Evolutionary conservation across 2,113 vertebrate genomes (phyloP).

Genomic region (Calidris pugnax): DNA sequence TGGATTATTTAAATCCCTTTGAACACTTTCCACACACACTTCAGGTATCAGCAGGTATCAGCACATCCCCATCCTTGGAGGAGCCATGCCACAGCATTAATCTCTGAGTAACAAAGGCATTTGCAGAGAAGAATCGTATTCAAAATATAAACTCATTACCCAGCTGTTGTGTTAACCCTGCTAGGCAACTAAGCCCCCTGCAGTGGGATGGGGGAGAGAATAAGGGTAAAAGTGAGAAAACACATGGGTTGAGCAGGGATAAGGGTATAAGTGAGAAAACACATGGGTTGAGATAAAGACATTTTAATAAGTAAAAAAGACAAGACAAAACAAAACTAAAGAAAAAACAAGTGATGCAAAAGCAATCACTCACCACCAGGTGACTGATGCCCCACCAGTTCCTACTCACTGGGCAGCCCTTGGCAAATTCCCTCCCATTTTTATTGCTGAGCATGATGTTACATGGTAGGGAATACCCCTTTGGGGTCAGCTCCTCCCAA

Average conservation of each 20-base stretch:
- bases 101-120: background rate
- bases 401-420: background rate
- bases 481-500: background rate
- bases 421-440: background rate
- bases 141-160: background rate
- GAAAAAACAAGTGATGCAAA: background rate
- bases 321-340: background rate
- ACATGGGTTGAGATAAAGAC: background rate
- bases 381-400: background rate
- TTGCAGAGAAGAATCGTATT: rapidly evolving
- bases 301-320: background rate
- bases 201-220: background rate
- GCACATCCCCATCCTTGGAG: background rate
- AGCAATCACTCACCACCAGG: background rate
- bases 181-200: background rate
- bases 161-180: background rate
- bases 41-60: background rate
- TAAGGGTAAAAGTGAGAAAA: background rate
- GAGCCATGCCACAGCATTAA: background rate
- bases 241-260: rapidly evolving
- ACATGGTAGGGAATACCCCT: background rate
- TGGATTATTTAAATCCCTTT: background rate
- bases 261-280: background rate
- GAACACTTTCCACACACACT: background rate
- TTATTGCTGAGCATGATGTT: background rate